phyloP scores from a whole-genome alignment of 2,888 invertebrate species.

The Nipponacmea schrenckii region DNA sequence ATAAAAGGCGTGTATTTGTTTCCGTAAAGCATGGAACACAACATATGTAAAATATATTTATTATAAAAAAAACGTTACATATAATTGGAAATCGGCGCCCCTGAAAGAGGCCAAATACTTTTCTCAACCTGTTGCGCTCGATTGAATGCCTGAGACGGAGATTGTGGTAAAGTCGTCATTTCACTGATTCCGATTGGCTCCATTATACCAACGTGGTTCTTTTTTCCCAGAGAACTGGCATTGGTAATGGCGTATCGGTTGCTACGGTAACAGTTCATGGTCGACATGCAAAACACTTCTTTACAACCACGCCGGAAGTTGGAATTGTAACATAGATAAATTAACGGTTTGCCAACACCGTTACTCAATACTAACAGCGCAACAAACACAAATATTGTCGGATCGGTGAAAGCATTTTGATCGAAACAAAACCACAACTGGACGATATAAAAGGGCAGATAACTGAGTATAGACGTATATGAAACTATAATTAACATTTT shows the following conservation, averaged over 20 bases:
- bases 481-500: conserved; percentile 61
- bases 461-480: conserved; percentile 32
- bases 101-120: conserved; percentile 43
- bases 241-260: conserved; percentile 63
- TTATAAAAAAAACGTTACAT: conserved; percentile 20
- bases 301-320: conserved; percentile 65
- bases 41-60: not conserved
- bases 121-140: conserved; percentile 40
- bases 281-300: conserved; percentile 64
- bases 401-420: conserved; percentile 22
- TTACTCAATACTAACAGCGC: conserved; percentile 42
- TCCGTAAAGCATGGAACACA: too few species aligned
- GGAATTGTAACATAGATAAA: conserved; percentile 61
- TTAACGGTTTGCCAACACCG: conserved; percentile 50
- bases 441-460: conserved; percentile 42
- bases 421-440: conserved; percentile 46
- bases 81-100: conserved; percentile 33
- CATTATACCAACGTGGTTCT: conserved; percentile 61
- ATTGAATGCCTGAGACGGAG: conserved; percentile 50
- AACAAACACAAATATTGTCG: conserved; percentile 40
- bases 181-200: conserved; percentile 18
- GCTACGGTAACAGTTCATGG: conserved; percentile 61
- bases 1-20: too few species aligned
- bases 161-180: conserved; percentile 20
- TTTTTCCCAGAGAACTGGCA: conserved; percentile 56